Evolutionary conservation across 2,888 invertebrate genomes (phyloP).

Genomic region (Thyatira batis): DNA sequence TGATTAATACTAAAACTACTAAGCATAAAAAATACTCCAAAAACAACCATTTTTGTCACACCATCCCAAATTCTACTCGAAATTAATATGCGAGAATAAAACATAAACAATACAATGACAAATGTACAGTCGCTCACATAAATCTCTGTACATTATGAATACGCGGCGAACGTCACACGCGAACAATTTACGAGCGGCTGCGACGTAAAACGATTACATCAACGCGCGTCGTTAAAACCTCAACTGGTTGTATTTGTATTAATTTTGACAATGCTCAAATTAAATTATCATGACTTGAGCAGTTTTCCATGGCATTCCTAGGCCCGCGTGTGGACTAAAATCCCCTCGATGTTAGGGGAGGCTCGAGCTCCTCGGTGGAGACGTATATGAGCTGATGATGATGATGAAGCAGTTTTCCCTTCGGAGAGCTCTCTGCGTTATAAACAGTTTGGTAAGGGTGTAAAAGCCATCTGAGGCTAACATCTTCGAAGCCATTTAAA

Average conservation of each 20-base stretch:
- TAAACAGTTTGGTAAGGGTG: too few species aligned
- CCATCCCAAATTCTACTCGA: neutral
- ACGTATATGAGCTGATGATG: too few species aligned
- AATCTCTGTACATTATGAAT: neutral
- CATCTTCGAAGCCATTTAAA: too few species aligned
- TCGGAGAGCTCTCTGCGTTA: too few species aligned
- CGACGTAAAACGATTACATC: conserved; percentile 28
- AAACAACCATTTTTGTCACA: neutral
- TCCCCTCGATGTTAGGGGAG: too few species aligned
- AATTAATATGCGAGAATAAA: neutral
- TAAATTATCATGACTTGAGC: conserved; percentile 43
- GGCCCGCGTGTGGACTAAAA: conserved; percentile 18
- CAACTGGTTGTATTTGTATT: conserved; percentile 40
- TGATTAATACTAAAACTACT: too few species aligned
- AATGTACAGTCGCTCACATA: neutral
- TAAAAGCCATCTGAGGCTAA: too few species aligned
- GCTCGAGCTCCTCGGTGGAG: too few species aligned
- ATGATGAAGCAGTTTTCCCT: too few species aligned
- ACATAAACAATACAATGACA: neutral
- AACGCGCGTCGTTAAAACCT: conserved; percentile 23
- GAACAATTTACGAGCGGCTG: conserved; percentile 22
- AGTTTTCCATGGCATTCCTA: conserved; percentile 23
- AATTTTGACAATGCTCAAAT: conserved; percentile 50
- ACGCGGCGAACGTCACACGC: neutral
- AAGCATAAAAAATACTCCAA: neutral